These are phyloP conservation scores for Xylota segnis DNA, from an alignment of 2,888 invertebrate genomes.

Conservation along the genomic window DNA sequence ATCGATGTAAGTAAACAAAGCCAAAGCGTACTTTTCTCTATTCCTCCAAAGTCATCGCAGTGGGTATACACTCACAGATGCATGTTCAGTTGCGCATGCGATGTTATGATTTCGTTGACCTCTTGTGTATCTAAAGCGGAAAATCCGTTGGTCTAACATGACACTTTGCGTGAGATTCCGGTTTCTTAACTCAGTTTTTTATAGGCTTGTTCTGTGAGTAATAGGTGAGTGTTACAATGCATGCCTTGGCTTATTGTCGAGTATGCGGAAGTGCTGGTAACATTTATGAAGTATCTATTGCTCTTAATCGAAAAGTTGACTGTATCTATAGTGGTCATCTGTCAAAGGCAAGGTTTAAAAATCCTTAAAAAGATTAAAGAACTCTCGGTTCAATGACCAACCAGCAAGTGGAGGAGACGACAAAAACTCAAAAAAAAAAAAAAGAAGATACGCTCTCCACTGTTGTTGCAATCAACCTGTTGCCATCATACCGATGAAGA, in stretches of 20 bases:
- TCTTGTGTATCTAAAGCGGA: slow-evolving; percentile 10
- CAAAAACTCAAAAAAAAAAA: slow-evolving; percentile 1
- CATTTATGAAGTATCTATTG: not conserved
- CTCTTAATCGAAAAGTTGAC: no score
- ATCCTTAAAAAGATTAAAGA: not conserved
- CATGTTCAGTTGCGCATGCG: not conserved
- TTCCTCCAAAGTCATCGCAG: not conserved
- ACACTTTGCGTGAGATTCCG: slow-evolving; percentile 24
- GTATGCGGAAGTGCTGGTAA: slow-evolving; percentile 7
- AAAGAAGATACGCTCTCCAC: not conserved
- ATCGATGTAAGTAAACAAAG: slow-evolving; percentile 4
- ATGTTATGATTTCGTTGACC: slow-evolving; percentile 1
- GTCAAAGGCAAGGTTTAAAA: no score
- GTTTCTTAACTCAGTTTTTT: slow-evolving; percentile 13
- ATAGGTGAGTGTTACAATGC: slow-evolving; percentile 28
- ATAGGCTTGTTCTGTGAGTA: slow-evolving; percentile 31
- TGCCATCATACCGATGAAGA: slow-evolving; percentile 33
- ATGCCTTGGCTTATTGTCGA: not conserved
- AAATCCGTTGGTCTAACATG: not conserved
- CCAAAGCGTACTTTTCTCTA: not conserved
- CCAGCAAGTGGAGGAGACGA: not conserved
- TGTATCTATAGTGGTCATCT: no score
- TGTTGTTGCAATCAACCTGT: slow-evolving; percentile 28
- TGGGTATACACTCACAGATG: no score
- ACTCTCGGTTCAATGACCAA: slow-evolving; percentile 25